Percentiles rank a stretch among this genome's conserved stretches.
Evolutionary conservation across 2,113 vertebrate species (phyloP).

Genomic region (Osmerus eperlanus): DNA sequence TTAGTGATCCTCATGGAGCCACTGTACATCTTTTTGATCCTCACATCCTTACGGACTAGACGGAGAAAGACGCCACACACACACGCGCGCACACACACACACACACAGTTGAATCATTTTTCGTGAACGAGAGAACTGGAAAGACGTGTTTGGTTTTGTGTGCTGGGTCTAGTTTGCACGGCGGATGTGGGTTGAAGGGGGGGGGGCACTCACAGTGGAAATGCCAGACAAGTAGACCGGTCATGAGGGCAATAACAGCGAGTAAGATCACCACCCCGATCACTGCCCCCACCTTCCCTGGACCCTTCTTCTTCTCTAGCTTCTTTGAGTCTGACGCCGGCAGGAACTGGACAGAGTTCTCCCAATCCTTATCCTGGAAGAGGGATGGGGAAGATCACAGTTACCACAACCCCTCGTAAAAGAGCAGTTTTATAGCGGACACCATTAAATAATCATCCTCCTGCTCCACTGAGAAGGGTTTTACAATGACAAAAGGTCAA

Average conservation of each 20-base stretch:
- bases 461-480: too few relatives aligned
- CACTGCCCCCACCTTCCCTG: conserved; percentile 53
- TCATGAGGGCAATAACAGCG: conserved; percentile 62
- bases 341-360: conserved; percentile 65
- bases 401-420: not conserved
- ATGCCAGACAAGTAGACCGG: conserved; percentile 74
- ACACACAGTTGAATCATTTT: not conserved
- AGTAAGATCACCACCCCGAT: conserved; percentile 61
- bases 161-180: too few relatives aligned
- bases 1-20: conserved; percentile 73
- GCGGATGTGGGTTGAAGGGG: not conserved
- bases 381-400: not conserved
- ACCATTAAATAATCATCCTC: too few relatives aligned
- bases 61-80: not conserved
- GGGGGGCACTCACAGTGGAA: conserved; percentile 72
- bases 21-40: conserved; percentile 63
- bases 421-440: too few relatives aligned
- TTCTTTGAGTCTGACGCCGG: conserved; percentile 64
- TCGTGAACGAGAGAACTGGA: not conserved
- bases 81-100: too few relatives aligned
- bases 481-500: too few relatives aligned
- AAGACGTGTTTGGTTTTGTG: too few relatives aligned
- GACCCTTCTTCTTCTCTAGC: conserved; percentile 70
- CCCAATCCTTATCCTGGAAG: conserved; percentile 67
- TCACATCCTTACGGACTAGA: conserved; percentile 61